Evolutionary conservation across 1,140 invertebrate species (phyloP).

Genomic region (Zaprionus nigranus): DNA sequence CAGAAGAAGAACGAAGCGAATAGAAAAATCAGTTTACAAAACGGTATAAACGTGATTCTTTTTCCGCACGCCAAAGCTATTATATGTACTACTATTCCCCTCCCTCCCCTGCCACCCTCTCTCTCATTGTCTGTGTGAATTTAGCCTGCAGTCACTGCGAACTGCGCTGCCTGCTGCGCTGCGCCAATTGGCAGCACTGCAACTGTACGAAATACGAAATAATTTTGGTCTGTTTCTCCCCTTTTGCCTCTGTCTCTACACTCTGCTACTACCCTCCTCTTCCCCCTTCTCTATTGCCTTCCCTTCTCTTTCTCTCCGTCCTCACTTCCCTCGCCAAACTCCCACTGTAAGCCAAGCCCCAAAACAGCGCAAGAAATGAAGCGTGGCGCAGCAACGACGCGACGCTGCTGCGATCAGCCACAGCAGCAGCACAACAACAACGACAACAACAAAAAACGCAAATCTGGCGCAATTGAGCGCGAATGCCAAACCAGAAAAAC

Average conservation of each 20-base stretch:
- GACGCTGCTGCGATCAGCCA: conserved; percentile 43
- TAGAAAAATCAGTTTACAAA: conserved; percentile 77
- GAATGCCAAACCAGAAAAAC: conserved; percentile 81
- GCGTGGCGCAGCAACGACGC: conserved; percentile 57
- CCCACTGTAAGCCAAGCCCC: conserved; percentile 35
- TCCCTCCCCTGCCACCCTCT: background rate
- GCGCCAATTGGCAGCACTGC: conserved; percentile 63
- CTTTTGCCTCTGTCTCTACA: background rate
- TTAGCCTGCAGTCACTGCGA: conserved; percentile 34
- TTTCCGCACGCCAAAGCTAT: conserved; percentile 53
- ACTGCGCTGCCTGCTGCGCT: conserved; percentile 10
- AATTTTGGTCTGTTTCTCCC: conserved; percentile 24
- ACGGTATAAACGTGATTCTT: conserved; percentile 81
- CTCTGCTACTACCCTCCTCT: background rate
- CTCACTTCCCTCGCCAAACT: background rate
- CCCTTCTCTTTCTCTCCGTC: background rate
- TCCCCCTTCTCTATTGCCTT: no score
- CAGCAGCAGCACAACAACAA: conserved; percentile 34
- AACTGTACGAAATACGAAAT: conserved; percentile 61
- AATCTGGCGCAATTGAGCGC: conserved; percentile 80
- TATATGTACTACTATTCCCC: conserved; percentile 33
- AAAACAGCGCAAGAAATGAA: conserved; percentile 57
- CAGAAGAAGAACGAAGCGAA: conserved; percentile 15
- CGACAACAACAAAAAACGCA: conserved; percentile 65
- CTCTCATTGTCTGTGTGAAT: conserved; percentile 46